Percentiles rank a stretch among this genome's conserved stretches.
phyloP scores from a whole-genome alignment of 2,113 vertebrate genomes.

The Oreochromis aureus region DNA sequence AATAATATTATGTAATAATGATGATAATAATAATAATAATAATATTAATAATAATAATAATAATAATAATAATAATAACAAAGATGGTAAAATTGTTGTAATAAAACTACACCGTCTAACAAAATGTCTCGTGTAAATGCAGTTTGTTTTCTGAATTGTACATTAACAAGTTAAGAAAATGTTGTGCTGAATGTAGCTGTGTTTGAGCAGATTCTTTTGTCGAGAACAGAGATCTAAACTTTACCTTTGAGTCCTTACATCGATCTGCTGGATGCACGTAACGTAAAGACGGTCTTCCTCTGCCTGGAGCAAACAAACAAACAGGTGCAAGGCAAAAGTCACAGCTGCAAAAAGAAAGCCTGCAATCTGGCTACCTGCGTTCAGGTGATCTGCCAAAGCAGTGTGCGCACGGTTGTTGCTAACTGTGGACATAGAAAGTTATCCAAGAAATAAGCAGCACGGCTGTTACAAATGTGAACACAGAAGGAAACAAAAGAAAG shows the following conservation, averaged over 20 bases:
- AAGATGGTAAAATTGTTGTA: not conserved
- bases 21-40: not conserved
- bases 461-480: conserved; percentile 18
- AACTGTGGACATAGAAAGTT: not conserved
- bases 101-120: not conserved
- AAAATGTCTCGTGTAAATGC: not conserved
- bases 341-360: not conserved
- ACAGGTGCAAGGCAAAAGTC: conserved; percentile 39
- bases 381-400: conserved; percentile 5
- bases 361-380: not conserved
- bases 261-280: not conserved
- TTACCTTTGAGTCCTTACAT: conserved; percentile 2
- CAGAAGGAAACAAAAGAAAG: not conserved
- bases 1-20: not conserved
- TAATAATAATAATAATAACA: not conserved
- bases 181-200: not conserved
- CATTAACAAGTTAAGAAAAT: not conserved
- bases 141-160: not conserved
- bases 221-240: not conserved
- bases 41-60: rapidly evolving
- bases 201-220: not conserved
- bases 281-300: not conserved
- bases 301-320: conserved; percentile 30
- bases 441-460: not conserved
- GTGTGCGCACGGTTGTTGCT: not conserved